Conservation (phyloP, 2,113 vertebrate species). For the Seriola rivoliana region DNA sequence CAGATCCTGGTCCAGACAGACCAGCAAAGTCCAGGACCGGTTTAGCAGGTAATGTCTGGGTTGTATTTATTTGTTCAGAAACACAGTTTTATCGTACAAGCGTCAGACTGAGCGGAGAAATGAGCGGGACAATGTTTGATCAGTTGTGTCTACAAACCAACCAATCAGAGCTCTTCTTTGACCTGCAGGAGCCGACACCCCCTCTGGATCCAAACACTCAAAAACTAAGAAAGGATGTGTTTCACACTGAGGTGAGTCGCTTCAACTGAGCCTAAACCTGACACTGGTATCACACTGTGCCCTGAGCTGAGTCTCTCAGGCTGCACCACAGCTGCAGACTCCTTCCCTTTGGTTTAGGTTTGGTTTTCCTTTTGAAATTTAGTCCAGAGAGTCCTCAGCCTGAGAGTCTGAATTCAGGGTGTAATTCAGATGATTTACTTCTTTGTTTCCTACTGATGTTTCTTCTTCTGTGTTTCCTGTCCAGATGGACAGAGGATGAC, state of each 20-base stretch:
- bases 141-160: not conserved
- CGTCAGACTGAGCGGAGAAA: too few relatives aligned
- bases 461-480: constrained; percentile 29
- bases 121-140: not conserved
- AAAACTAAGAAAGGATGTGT: constrained; percentile 4
- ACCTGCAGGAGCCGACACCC: not conserved
- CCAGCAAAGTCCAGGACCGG: not conserved
- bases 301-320: not conserved
- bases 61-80: not conserved
- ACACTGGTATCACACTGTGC: not conserved
- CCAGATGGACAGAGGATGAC: not conserved
- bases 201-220: not conserved
- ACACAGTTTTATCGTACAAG: too few relatives aligned
- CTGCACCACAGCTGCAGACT: not conserved
- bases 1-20: not conserved
- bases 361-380: too few relatives aligned
- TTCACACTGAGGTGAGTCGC: constrained; percentile 26
- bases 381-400: too few relatives aligned
- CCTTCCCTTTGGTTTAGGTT: too few relatives aligned
- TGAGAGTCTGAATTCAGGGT: too few relatives aligned
- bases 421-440: too few relatives aligned
- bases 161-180: constrained; percentile 13
- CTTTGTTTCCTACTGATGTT: not conserved
- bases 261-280: too few relatives aligned
- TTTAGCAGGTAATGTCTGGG: constrained; percentile 2